Evolutionary conservation across 2,113 vertebrate species (phyloP), one percentile per base, ranked within the genome.

Genomic region (Nannobrachium achirus): DNA sequence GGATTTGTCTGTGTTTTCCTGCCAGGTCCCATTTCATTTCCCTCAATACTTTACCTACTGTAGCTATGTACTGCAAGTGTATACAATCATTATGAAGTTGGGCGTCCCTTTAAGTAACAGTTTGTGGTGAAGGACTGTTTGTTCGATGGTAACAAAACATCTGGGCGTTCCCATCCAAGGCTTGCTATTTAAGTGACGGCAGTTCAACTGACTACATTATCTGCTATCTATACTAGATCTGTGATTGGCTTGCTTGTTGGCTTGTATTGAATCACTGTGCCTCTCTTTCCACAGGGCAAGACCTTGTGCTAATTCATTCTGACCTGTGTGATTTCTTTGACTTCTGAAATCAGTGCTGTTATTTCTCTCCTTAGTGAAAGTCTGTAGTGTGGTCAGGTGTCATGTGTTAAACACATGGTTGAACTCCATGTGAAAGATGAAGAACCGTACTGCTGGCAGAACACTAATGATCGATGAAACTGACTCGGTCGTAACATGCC

Each of bases 111-210:
- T 49, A 80, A 44, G 11, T 20, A 18, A n/a, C 25, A 8, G 13
- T 76, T 19, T 75, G 63, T 52, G 19, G 9, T 66, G 33, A 44
- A 74, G 59, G 10, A 42, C 13, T 51, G 63, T 62, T 68, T 51
- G 63, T 62, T 68, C 56, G 51, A 51, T 44, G 63, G 39, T 46
- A 70, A 19, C 10, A 3, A 13, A 6, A 13, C 74, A 66, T 67
- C 19, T 70, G 10, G 65, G 76, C 81, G 83, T 87, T 90, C 74
- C 77, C 56, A 44, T 56, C 16, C 2, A 64, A 74, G 68, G 60
- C 59, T 83, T 13, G 45, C 56, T 60, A 44, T 44, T 62, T 66
- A 59, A 48, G 50, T 59, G 46, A 52, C 38, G 42, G 19, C 42
- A 41, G 58, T 33, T 75, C 14, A 25, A 25, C 53, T 56, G 49